A percentile compares a stretch with the other conserved stretches of the same genome.
Conservation (phyloP, 2,113 vertebrate genomes). For the Prunella himalayana region DNA sequence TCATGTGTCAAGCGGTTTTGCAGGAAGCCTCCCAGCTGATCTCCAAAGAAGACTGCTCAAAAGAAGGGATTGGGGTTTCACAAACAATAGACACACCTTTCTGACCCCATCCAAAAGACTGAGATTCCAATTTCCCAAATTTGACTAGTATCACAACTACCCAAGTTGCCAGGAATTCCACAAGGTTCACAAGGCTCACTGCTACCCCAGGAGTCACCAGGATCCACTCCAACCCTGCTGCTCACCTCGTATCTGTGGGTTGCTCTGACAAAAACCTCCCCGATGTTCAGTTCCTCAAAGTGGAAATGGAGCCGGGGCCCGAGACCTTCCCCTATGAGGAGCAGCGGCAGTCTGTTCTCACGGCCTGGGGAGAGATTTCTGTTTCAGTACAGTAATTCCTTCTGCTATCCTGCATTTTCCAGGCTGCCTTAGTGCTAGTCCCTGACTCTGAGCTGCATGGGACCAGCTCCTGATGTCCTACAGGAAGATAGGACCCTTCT, state of each 20-base stretch:
- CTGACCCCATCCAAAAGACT: no score
- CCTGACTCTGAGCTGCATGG: neutral
- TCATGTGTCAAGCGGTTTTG: neutral
- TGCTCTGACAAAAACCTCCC: slow-evolving; percentile 51
- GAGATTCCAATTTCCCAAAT: neutral
- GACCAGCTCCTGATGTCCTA: neutral
- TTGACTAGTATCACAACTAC: neutral
- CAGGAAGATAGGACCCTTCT: neutral
- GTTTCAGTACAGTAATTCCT: neutral
- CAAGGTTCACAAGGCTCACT: no score
- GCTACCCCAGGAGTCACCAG: no score
- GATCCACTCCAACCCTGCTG: no score
- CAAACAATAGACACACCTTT: neutral
- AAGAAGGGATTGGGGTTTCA: neutral
- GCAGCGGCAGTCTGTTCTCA: slow-evolving; percentile 78
- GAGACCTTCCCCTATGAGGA: slow-evolving; percentile 78
- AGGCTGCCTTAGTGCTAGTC: neutral
- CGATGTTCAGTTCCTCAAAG: slow-evolving; percentile 77
- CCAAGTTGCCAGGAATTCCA: no score
- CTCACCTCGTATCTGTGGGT: no score
- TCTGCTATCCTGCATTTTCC: neutral
- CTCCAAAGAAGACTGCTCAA: neutral
- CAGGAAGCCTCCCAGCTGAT: neutral
- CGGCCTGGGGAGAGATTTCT: slow-evolving; percentile 67
- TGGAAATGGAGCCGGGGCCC: slow-evolving; percentile 78